Base-by-base conservation (phyloP, 1,140 invertebrate genomes). In the Gryllus bimaculatus region DNA sequence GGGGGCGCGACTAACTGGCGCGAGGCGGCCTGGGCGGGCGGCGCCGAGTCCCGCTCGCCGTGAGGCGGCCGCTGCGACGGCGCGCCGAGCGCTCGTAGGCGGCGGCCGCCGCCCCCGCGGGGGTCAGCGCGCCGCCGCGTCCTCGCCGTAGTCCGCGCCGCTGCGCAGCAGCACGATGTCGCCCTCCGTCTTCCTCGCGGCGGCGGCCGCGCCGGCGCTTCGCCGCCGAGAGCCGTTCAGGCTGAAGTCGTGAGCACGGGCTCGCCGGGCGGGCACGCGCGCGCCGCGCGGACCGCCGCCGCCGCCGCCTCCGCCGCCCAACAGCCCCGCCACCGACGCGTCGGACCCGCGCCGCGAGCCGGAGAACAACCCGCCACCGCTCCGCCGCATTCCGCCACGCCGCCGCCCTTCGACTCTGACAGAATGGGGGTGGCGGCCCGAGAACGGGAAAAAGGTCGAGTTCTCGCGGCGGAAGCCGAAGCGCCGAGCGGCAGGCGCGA, bases 371-470 rank as follows among this genome's bases (percentile, higher is more conserved):
- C 66, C 78, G 8, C 73, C 54, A 49, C 79, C 26, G 13, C 74
- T 76, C 4, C 48, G n/a, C n/a, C n/a, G n/a, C n/a, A n/a, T n/a
- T n/a, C n/a, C n/a, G n/a, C 20, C 15, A 47, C 66, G 48, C 54
- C n/a, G 21, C 47, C 78, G n/a, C 39, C 80, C 79, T 91, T 87
- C 84, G 82, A 82, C 86, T 90, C 87, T 82, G 88, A 80, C 86
- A 87, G 89, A 84, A 94, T 88, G 10, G 47, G 93, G 94, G 83
- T 94, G 92, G 49, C 93, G 86, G n/a, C 90, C 90, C 54, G 91
- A 90, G 73, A 90, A 82, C 2, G 92, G 92, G 83, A 94, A 93
- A 80, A 94, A 91, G 83, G 94, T 93, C 0, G 93, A 93, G 85
- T 94, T 93, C 84, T 95, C 93, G 79, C 93, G 89, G 47, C 93